Conservation (phyloP, 2,888 invertebrate genomes). For the Lepidochrysops patricia region DNA sequence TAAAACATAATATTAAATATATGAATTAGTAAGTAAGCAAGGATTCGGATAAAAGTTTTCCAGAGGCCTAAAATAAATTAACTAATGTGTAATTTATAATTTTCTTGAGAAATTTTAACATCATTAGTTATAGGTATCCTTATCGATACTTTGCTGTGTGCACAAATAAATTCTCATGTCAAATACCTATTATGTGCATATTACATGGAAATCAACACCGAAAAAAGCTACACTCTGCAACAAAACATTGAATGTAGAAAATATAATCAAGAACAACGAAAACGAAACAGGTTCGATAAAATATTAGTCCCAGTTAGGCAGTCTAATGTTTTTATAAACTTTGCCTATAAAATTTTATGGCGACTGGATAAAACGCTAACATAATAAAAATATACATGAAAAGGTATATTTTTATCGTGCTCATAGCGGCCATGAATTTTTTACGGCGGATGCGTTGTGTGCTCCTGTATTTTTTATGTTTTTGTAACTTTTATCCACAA, state of each 20-base stretch:
- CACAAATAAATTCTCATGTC: too few relatives aligned
- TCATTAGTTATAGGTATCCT: too few relatives aligned
- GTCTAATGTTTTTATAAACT: slow-evolving; percentile 10
- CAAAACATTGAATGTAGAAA: background rate
- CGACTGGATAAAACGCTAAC: slow-evolving; percentile 12
- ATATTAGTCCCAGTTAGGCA: slow-evolving; percentile 1
- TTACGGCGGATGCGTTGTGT: slow-evolving; percentile 14
- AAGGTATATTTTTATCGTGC: slow-evolving; percentile 11
- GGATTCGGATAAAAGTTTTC: too few relatives aligned
- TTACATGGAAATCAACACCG: too few relatives aligned
- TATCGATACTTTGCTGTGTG: too few relatives aligned
- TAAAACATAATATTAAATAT: too few relatives aligned
- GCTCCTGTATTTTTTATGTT: slow-evolving; percentile 11
- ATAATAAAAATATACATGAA: slow-evolving; percentile 12
- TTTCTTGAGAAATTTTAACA: too few relatives aligned
- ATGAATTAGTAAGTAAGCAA: too few relatives aligned
- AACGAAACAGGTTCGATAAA: background rate
- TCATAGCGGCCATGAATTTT: slow-evolving; percentile 14
- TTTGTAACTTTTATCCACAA: background rate
- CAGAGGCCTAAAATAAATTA: too few relatives aligned
- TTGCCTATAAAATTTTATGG: slow-evolving; percentile 15
- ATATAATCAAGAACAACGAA: background rate
- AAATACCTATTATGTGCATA: too few relatives aligned
- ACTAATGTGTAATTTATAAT: too few relatives aligned
- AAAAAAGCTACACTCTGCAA: too few relatives aligned